These are phyloP conservation scores for Melanocharis versteri DNA, from an alignment of 2,113 vertebrate genomes.

Conservation along the genomic window DNA sequence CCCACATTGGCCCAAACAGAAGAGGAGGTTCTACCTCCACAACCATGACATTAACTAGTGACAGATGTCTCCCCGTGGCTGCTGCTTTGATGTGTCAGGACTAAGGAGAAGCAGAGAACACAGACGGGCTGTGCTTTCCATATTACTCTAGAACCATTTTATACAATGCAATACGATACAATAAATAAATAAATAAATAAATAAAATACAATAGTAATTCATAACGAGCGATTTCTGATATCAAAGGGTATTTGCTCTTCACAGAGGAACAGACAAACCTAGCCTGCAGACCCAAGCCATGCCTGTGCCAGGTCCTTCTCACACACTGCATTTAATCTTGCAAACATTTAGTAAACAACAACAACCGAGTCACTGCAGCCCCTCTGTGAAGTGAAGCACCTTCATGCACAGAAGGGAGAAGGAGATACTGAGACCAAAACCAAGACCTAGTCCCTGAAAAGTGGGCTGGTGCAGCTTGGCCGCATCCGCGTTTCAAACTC, in stretches of 20 bases:
- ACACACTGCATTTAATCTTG: neutral
- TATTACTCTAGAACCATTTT: neutral
- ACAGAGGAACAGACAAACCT: neutral
- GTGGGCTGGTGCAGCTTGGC: neutral
- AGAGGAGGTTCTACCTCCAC: conserved; percentile 59
- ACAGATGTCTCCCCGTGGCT: conserved; percentile 56
- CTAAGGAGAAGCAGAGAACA: conserved; percentile 18
- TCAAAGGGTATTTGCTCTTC: neutral
- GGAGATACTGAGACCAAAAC: neutral
- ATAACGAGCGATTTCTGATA: rapidly evolving
- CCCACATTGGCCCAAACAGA: conserved; percentile 46
- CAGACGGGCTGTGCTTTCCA: neutral
- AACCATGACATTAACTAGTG: conserved; percentile 54
- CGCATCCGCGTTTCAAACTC: neutral
- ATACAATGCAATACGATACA: neutral
- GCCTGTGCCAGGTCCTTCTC: neutral
- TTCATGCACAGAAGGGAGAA: neutral
- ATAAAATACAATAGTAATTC: neutral
- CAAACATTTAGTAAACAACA: neutral
- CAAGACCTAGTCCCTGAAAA: neutral
- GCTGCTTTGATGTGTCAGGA: conserved; percentile 53
- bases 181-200: neutral
- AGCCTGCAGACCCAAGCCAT: neutral
- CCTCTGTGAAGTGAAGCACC: neutral
- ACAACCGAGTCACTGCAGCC: rapidly evolving